Base-by-base conservation (phyloP, 2,888 invertebrate genomes). In the Acanthopleura granulata region DNA sequence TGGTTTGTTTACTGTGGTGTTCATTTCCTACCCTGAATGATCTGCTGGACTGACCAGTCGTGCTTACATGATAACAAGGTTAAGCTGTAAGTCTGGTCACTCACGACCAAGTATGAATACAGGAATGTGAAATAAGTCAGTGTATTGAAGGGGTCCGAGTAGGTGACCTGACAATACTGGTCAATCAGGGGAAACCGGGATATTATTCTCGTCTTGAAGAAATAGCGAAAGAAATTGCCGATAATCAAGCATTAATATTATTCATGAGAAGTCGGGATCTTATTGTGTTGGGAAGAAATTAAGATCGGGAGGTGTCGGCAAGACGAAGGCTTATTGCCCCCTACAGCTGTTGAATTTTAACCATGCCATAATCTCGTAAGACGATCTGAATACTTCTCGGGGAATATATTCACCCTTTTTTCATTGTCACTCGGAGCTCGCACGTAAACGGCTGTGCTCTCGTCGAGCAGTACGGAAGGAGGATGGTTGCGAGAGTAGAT, bases 211-310 rank as follows among this genome's bases (percentile, higher is more conserved):
- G 22, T 27, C 66, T 66, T 22, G 66, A 66, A 66, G 66, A 66
- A 22, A 40, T 22, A 66, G 25, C 12, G 29, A 12, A 66, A 66
- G 66, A 66, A 66, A 66, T 27, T 66, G 66, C 66, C 66, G 66
- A 66, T 66, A 66, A 66, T 66, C 66, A 66, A 66, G 25, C 66
- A 27, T 66, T 66, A 66, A 66, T 66, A 66, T 66, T 66, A 66
- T 66, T 66, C 66, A 66, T 66, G 66, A 66, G 66, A 27, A 66
- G 25, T 22, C 66, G 66, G 25, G 66, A 66, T 66, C 66, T 66
- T 66, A 66, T 66, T 66, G 66, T 66, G 66, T 27, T 66, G 66
- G 25, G 22, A 15, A 66, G 66, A 66, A 66, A 66, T 66, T 66
- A 66, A 66, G 66, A 66, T 27, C 12, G 22, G 25, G 25, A 27